These are phyloP conservation scores for Notarius lentiginosus DNA, from an alignment of 2,113 vertebrate species.

Conservation along the genomic window DNA sequence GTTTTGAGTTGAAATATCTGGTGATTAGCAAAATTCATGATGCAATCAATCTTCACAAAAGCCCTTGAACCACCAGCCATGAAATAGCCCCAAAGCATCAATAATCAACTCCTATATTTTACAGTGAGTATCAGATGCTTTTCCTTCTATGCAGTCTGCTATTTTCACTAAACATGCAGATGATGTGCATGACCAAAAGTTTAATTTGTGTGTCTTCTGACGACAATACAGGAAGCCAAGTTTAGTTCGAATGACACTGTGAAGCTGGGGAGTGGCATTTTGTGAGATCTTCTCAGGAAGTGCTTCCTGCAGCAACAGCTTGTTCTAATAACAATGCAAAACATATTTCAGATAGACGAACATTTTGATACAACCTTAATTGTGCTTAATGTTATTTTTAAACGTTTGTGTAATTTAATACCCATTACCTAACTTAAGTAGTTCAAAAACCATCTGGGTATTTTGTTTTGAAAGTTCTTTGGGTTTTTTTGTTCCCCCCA, in stretches of 20 bases:
- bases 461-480: not conserved
- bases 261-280: not conserved
- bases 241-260: too few relatives aligned
- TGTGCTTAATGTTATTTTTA: not conserved
- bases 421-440: not conserved
- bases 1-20: not conserved
- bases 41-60: constrained; percentile 3
- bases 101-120: not conserved
- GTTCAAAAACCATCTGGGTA: not conserved
- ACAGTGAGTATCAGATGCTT: not conserved
- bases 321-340: not conserved
- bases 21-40: not conserved
- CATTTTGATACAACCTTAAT: not conserved
- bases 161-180: not conserved
- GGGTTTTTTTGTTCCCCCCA: not conserved
- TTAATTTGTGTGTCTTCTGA: not conserved
- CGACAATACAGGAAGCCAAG: not conserved
- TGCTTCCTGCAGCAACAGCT: not conserved
- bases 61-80: not conserved
- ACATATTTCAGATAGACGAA: not conserved
- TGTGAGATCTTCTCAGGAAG: not conserved
- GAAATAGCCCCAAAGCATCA: constrained; percentile 1
- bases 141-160: not conserved
- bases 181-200: not conserved
- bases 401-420: not conserved